Conservation (phyloP, 2,797 vertebrate species). For the Taenioides sp. region DNA sequence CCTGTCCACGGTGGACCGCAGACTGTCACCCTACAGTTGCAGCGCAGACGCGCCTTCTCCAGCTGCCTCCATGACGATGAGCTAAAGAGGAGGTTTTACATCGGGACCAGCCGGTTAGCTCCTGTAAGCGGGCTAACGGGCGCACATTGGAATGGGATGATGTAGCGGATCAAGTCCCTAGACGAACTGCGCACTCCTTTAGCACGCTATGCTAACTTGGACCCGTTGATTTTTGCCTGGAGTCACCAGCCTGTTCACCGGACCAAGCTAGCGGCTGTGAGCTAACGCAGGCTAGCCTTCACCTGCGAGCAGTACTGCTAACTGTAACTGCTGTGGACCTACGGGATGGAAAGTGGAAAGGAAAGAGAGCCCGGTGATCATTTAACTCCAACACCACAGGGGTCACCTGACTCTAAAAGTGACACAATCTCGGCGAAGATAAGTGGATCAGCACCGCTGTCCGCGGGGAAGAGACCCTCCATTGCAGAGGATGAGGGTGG, state of each 20-base stretch:
- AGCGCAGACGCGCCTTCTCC: conserved; percentile 43
- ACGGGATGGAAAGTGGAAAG: conserved; percentile 68
- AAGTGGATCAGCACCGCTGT: conserved; percentile 40
- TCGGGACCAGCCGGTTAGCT: conserved; percentile 48
- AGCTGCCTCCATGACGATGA: conserved; percentile 40
- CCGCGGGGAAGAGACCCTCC: conserved; percentile 63
- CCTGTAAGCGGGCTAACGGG: conserved; percentile 47
- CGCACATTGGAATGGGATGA: conserved; percentile 45
- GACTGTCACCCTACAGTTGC: conserved; percentile 26
- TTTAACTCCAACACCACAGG: conserved; percentile 44
- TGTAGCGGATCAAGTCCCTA: conserved; percentile 56
- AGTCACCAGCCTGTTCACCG: conserved; percentile 22
- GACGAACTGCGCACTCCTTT: conserved; percentile 52
- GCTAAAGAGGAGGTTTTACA: conserved; percentile 21
- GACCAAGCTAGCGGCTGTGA: conserved; percentile 45
- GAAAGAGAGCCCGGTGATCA: conserved; percentile 40
- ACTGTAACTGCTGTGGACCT: conserved; percentile 12
- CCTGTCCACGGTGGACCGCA: conserved; percentile 47
- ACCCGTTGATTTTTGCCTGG: conserved; percentile 8
- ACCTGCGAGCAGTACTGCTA: conserved; percentile 49
- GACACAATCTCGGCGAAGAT: conserved; percentile 44
- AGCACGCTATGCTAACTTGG: conserved; percentile 62
- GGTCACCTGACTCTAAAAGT: conserved; percentile 22
- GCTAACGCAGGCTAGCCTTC: conserved; percentile 56
- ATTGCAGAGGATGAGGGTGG: conserved; percentile 68